phyloP scores from a whole-genome alignment of 2,113 vertebrate genomes.

The Fregata magnificens region DNA sequence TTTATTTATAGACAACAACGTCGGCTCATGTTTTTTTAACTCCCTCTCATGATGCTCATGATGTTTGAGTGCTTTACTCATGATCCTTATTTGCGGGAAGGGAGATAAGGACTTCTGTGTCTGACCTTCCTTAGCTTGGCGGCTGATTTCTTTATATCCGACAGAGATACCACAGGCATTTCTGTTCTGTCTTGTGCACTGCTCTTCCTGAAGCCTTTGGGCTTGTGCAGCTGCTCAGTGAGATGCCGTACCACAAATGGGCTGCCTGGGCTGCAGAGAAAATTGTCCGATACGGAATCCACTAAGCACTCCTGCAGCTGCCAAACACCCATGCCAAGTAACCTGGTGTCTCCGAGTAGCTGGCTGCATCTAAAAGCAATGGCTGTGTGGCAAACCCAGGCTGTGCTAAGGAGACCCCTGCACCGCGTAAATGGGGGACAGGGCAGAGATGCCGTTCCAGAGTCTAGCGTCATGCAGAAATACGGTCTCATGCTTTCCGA shows the following conservation, averaged over 20 bases:
- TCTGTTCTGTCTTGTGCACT: not conserved
- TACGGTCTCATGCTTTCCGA: accelerated
- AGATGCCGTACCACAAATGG: not conserved
- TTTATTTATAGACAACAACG: not conserved
- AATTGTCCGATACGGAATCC: not conserved
- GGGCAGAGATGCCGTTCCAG: not conserved
- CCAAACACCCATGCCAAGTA: not conserved
- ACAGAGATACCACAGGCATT: not conserved
- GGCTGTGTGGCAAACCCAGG: not conserved
- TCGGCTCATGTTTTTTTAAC: not conserved
- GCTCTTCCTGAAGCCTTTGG: not conserved
- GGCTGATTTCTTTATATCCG: not conserved
- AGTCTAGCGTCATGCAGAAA: not conserved
- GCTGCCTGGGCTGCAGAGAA: not conserved
- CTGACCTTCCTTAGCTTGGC: not conserved
- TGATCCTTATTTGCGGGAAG: constrained; percentile 26
- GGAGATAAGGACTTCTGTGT: not conserved
- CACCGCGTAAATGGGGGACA: not conserved
- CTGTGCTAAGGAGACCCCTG: not conserved
- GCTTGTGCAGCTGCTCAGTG: not conserved
- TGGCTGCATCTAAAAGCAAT: not conserved
- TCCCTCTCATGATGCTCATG: not conserved
- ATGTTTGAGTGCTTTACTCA: constrained; percentile 18
- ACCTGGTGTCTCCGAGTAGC: accelerated
- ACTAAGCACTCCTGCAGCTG: not conserved